These are phyloP conservation scores for Exaiptasia diaphana DNA, from an alignment of 64 coral and sea anemone genomes.

Conservation along the genomic window DNA sequence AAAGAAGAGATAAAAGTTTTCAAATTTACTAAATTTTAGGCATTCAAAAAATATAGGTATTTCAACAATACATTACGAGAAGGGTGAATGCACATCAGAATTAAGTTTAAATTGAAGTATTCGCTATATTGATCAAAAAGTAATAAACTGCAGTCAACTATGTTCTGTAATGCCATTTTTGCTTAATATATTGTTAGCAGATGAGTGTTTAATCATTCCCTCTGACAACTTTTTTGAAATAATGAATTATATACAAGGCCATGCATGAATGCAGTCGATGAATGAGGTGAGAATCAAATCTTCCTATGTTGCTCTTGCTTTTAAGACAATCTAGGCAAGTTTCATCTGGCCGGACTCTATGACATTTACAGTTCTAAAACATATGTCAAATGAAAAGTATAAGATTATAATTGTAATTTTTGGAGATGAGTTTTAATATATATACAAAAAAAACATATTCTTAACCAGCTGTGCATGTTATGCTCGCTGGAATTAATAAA, in stretches of 20 bases:
- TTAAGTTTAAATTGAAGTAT: background rate
- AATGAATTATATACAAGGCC: background rate
- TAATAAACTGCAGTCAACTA: background rate
- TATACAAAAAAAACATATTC: background rate
- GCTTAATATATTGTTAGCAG: background rate
- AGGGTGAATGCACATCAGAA: too few species aligned
- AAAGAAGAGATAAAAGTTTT: background rate
- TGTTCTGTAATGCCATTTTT: background rate
- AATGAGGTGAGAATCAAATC: too few species aligned
- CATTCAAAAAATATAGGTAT: too few species aligned
- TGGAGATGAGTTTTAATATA: background rate
- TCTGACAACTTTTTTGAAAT: background rate
- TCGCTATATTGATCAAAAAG: background rate
- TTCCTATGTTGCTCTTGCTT: conserved; percentile 37
- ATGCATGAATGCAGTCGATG: too few species aligned
- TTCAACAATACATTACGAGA: too few species aligned
- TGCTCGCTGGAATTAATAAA: background rate
- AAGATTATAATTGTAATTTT: background rate
- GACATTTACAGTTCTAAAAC: conserved; percentile 10
- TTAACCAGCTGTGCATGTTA: background rate
- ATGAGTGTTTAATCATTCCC: background rate
- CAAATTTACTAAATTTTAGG: background rate
- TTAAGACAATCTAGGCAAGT: conserved; percentile 7
- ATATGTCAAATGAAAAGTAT: background rate
- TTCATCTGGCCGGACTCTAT: conserved; percentile 6